phyloP scores from a whole-genome alignment of 2,113 vertebrate species.

The Oryzias celebensis region DNA sequence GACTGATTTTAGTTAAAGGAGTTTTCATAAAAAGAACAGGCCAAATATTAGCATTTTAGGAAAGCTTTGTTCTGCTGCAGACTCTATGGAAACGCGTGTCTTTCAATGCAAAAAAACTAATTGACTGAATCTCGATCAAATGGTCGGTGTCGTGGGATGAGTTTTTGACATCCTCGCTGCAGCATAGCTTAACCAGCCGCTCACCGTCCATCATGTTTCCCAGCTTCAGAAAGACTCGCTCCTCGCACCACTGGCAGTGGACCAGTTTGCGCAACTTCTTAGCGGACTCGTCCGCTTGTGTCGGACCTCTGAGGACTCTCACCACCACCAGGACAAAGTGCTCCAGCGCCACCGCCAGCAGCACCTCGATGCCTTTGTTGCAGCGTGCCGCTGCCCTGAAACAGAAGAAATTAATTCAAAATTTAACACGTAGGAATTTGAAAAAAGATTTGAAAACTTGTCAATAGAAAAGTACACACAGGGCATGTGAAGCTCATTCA shows the following conservation, averaged over 20 bases:
- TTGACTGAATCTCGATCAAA: too few relatives aligned
- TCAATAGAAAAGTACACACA: too few relatives aligned
- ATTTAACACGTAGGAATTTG: background rate
- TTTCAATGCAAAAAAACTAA: too few relatives aligned
- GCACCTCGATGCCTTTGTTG: constrained; percentile 94
- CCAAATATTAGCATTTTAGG: too few relatives aligned
- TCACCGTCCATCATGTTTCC: constrained; percentile 94
- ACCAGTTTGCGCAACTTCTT: constrained; percentile 88
- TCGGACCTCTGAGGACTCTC: constrained; percentile 87
- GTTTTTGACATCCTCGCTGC: too few relatives aligned
- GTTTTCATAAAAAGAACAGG: too few relatives aligned
- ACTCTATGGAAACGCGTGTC: too few relatives aligned
- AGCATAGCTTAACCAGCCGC: constrained; percentile 2
- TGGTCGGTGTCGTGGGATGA: too few relatives aligned
- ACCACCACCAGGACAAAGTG: constrained; percentile 96
- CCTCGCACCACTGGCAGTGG: constrained; percentile 98
- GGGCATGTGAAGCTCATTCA: too few relatives aligned
- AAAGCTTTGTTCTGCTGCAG: too few relatives aligned
- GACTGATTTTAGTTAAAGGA: too few relatives aligned
- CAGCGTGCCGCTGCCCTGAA: constrained; percentile 90
- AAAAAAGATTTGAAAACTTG: too few relatives aligned
- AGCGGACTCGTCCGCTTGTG: constrained; percentile 86
- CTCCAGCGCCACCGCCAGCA: constrained; percentile 91
- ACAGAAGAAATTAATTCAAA: background rate
- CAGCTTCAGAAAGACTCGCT: constrained; percentile 89